phyloP scores from a whole-genome alignment of 1,140 invertebrate genomes.

The Chlorops oryzae region DNA sequence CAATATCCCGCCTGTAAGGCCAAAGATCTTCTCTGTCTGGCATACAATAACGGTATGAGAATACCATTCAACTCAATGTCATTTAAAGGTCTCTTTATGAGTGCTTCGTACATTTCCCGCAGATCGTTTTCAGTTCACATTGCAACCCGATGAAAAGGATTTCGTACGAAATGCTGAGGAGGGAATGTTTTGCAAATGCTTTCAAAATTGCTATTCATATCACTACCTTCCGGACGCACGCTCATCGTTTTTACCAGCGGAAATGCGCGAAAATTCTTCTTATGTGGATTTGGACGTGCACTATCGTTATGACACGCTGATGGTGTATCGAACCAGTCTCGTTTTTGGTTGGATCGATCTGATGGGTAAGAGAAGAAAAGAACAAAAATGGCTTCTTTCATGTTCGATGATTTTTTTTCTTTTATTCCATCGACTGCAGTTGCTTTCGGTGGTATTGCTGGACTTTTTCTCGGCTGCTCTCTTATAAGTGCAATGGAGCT shows the following conservation, averaged over 20 bases:
- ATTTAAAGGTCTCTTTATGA: too few relatives aligned
- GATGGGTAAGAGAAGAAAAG: constrained; percentile 42
- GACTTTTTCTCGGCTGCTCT: constrained; percentile 68
- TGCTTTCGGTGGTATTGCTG: constrained; percentile 67
- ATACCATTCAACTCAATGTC: too few relatives aligned
- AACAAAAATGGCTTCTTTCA: too few relatives aligned
- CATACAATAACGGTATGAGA: constrained; percentile 32
- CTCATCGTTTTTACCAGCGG: constrained; percentile 33
- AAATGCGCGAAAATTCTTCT: constrained; percentile 28
- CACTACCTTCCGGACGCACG: constrained; percentile 41
- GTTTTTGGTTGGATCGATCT: constrained; percentile 44
- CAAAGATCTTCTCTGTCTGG: constrained; percentile 34
- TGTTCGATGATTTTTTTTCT: too few relatives aligned
- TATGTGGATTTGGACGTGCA: constrained; percentile 40
- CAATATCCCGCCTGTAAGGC: constrained; percentile 33
- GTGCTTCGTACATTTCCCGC: too few relatives aligned
- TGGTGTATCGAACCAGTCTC: constrained; percentile 41
- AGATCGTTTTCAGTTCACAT: constrained; percentile 28
- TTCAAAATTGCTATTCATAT: constrained; percentile 40
- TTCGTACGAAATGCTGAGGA: constrained; percentile 29
- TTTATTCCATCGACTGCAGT: constrained; percentile 49
- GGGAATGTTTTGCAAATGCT: constrained; percentile 42
- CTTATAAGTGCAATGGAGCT: constrained; percentile 64
- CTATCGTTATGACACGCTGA: constrained; percentile 38
- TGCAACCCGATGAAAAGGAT: constrained; percentile 29